Evolutionary conservation across 2,797 vertebrate species (phyloP), one percentile per base, ranked within the genome.

Genomic region (Neosalanx taihuensis): DNA sequence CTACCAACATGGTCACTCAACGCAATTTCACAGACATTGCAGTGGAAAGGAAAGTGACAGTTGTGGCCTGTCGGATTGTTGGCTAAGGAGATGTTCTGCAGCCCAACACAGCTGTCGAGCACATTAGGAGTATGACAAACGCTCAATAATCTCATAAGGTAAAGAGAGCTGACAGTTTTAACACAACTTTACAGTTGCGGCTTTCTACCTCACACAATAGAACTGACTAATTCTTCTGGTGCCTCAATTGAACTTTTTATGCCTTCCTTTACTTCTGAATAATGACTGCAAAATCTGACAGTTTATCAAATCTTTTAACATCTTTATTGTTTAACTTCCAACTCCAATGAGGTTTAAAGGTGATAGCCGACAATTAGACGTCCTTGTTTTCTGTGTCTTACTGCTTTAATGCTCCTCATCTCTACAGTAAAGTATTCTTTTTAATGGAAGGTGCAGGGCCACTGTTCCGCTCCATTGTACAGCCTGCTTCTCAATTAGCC

Each of bases 371-470:
- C 41, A 46, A 46, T 46, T 46, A 46, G 10, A 46, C 7, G 5
- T 56, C 51, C 51, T 56, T 17, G 4, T n/a, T 56, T 17, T n/a
- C 17, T 56, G 18, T n/a, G 51, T 56, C 51, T 56, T 4, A 10
- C 15, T 63, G 69, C 64, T 76, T 67, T 49, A 64, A 6, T 58
- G 73, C 72, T 67, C 62, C 61, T 69, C 67, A 79, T 76, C 77
- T 78, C 70, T 51, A 59, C 72, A 57, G 58, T 57, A 78, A 74
- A 71, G 75, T 29, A 66, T 65, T 65, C 31, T 33, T 20, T 82
- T 74, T 84, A 82, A 83, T 85, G 73, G 78, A 83, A 4, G 78
- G 69, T 46, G 17, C 67, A 58, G 18, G 49, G 35, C 31, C 29
- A 33, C 51, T 51, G 58, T 66, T 76, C 57, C 69, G 53, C 72